Base-by-base conservation (phyloP, 1,140 invertebrate species). In the Drosophila trapezifrons region DNA sequence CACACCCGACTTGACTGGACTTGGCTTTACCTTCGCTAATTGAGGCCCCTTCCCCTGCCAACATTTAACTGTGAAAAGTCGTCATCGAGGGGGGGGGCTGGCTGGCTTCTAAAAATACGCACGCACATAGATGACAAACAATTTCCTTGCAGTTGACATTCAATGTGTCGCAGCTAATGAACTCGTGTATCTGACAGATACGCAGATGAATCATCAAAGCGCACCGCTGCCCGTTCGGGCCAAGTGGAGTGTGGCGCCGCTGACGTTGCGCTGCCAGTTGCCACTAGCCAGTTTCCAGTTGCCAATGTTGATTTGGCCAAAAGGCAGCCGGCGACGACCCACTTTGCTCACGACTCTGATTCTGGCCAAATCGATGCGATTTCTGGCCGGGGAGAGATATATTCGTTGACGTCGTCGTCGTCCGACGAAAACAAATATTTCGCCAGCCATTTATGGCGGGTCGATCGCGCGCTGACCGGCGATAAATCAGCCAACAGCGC, bases 121-220 rank as follows among this genome's bases (percentile, higher is more conserved):
- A 66, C 59, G 59, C 58, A 76, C 64, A 66, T 71, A 71, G 67
- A 72, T 72, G 66, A 72, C 66, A 58, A 64, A 73, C 83, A 77
- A 87, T 87, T 87, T 87, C 84, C 84, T 84, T 87, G 84, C 84
- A 87, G 77, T 89, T 87, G 84, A 87, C 85, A 87, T 87, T 87
- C 84, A 89, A n/a, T n/a, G 76, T 84, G 76, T 87, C 80, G 86
- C 86, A 81, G 78, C 83, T 87, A 87, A 87, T 87, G 84, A 87
- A 87, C 84, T 87, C 85, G 89, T 87, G 84, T 84, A 84, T 78
- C 84, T 84, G 79, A 87, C 84, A 87, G 82, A 81, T 86, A 86
- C 82, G 66, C 71, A 66, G 82, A 66, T 78, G 76, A 87, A 67
- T 87, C 84, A 87, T 87, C 84, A 87, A 87, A 87, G 80, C 32